Evolutionary conservation across 2,888 invertebrate genomes (phyloP), one percentile per base, ranked within the genome.

Genomic region (Hemistola chrysoprasaria): DNA sequence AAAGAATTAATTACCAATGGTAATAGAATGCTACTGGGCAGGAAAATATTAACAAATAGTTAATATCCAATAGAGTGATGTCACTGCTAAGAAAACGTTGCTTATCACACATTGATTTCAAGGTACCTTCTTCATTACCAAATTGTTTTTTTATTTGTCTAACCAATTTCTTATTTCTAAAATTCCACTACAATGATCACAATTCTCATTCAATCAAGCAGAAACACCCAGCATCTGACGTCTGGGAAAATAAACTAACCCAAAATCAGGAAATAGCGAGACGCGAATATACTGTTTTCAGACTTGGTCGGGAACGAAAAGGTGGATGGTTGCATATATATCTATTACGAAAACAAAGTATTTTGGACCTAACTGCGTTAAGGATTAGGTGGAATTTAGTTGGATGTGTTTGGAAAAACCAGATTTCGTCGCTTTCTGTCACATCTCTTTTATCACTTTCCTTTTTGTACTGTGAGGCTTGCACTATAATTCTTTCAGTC

Each of bases 391-490:
- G 22, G 25, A 38, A 11, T 26, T 22, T 38, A 5, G 33, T 5
- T 6, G 1, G 31, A 2, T 21, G 1, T 30, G 28, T 39, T 43
- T 3, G 26, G 32, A 1, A 30, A 34, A 29, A 20, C 34, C 22
- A 23, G 43, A 30, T 38, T 34, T 44, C 33, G 23, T 34, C 35
- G 47, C 34, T 31, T 38, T 31, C 32, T 42, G 48, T 47, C 48
- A 48, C 50, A 42, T 48, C 48, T 42, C 44, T 48, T 48, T 50
- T 47, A 48, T 44, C 50, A 53, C 53, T 48, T 53, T 50, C 44
- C 39, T 48, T 50, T 53, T 53, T 48, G 48, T 40, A 46, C 42
- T 34, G 53, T 40, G 43, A 47, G 37, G 46, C 39, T 41, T 41
- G 50, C 42, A 39, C 42, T 33, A 45, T 42, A 46, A 48, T 41